phyloP scores from a whole-genome alignment of 1,140 invertebrate genomes.

The Ectropis grisescens region DNA sequence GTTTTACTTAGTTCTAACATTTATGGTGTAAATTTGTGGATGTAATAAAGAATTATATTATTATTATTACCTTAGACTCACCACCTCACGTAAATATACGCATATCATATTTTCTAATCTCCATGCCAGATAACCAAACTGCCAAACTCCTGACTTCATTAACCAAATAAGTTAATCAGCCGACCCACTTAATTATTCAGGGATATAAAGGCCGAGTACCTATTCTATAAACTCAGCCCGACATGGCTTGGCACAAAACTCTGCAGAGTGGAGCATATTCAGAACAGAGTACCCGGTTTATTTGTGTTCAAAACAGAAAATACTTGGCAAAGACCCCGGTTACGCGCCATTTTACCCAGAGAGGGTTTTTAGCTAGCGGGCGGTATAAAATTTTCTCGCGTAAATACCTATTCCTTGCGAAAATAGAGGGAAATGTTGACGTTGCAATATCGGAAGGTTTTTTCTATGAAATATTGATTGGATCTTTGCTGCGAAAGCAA shows the following conservation, averaged over 20 bases:
- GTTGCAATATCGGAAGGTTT: not conserved
- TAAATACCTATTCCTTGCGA: not conserved
- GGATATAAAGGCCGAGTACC: slow-evolving; percentile 1
- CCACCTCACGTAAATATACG: not conserved
- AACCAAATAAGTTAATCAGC: not conserved
- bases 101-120: not conserved
- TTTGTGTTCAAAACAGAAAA: slow-evolving; percentile 12
- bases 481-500: not conserved
- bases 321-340: slow-evolving; percentile 10
- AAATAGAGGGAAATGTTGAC: too few species aligned
- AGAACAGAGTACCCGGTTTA: not conserved
- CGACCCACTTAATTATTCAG: too few species aligned
- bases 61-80: too few species aligned
- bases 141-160: not conserved
- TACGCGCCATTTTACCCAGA: not conserved
- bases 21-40: too few species aligned
- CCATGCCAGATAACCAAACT: not conserved
- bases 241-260: slow-evolving; percentile 19
- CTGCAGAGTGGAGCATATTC: not conserved
- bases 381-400: not conserved
- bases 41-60: too few species aligned
- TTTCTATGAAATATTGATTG: not conserved
- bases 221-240: slow-evolving; percentile 11
- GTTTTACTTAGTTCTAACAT: too few species aligned
- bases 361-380: not conserved